Evolutionary conservation across 2,888 invertebrate genomes (phyloP).

Genomic region (Ceratothoa steindachneri): DNA sequence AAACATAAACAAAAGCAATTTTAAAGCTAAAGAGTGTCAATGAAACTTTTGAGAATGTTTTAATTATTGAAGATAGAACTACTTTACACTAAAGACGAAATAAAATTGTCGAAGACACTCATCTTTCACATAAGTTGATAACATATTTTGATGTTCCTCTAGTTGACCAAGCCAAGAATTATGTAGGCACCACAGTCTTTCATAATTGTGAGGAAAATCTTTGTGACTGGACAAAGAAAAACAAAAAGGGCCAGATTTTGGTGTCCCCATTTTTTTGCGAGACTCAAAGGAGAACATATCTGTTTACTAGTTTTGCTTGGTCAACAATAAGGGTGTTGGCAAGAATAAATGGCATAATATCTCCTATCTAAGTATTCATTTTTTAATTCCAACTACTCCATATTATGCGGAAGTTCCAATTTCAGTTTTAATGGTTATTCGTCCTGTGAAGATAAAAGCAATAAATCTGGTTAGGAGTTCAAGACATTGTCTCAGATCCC

Average conservation of each 20-base stretch:
- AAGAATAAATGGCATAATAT: background rate
- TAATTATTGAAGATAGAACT: too few relatives aligned
- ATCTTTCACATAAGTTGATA: too few relatives aligned
- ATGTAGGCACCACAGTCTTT: background rate
- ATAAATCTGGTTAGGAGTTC: background rate
- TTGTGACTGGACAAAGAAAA: too few relatives aligned
- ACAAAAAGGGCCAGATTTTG: background rate
- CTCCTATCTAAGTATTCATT: background rate
- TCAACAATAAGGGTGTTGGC: background rate
- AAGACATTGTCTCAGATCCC: background rate
- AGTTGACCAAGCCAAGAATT: background rate
- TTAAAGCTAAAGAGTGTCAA: too few relatives aligned
- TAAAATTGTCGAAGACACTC: too few relatives aligned
- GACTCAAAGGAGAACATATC: background rate
- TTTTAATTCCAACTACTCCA: background rate
- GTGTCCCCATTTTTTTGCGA: background rate
- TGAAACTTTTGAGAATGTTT: too few relatives aligned
- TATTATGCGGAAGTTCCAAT: background rate
- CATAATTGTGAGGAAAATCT: background rate
- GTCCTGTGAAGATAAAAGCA: background rate
- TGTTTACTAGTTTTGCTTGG: background rate
- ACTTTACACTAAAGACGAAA: too few relatives aligned
- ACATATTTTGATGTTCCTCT: too few relatives aligned
- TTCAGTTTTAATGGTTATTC: background rate
- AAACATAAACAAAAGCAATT: too few relatives aligned